Conservation (phyloP, 2,888 invertebrate genomes). For the Dolomedes plantarius region DNA sequence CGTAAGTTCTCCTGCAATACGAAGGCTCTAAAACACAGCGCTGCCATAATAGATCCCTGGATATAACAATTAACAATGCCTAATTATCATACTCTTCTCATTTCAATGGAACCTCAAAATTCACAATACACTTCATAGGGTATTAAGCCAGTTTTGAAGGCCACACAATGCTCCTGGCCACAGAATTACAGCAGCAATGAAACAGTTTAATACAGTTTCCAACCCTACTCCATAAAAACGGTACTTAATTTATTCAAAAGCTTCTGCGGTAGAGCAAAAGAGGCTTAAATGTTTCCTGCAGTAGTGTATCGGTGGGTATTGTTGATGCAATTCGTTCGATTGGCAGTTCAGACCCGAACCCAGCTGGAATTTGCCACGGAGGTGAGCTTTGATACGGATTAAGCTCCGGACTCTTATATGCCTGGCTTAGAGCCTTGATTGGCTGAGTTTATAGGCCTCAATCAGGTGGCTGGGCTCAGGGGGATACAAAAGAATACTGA, state of each 20-base stretch:
- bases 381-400: constrained; percentile 42
- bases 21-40: too few species aligned
- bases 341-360: neutral
- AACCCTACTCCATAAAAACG: constrained; percentile 28
- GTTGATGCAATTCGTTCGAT: constrained; percentile 32
- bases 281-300: constrained; percentile 53
- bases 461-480: neutral
- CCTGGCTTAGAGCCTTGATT: constrained; percentile 9
- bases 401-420: constrained; percentile 24
- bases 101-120: too few species aligned
- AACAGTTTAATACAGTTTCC: neutral
- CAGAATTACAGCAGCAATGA: neutral
- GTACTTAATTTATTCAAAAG: constrained; percentile 64
- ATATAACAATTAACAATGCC: too few species aligned
- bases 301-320: constrained; percentile 53
- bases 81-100: too few species aligned
- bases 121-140: neutral
- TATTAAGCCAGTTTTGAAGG: neutral
- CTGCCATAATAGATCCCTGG: too few species aligned
- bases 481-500: neutral
- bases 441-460: constrained; percentile 2
- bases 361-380: constrained; percentile 61
- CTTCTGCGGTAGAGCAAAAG: constrained; percentile 26
- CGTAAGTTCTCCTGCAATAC: too few species aligned
- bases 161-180: neutral